Conservation (phyloP, 2,888 invertebrate genomes). For the Ernsta delagoae region DNA sequence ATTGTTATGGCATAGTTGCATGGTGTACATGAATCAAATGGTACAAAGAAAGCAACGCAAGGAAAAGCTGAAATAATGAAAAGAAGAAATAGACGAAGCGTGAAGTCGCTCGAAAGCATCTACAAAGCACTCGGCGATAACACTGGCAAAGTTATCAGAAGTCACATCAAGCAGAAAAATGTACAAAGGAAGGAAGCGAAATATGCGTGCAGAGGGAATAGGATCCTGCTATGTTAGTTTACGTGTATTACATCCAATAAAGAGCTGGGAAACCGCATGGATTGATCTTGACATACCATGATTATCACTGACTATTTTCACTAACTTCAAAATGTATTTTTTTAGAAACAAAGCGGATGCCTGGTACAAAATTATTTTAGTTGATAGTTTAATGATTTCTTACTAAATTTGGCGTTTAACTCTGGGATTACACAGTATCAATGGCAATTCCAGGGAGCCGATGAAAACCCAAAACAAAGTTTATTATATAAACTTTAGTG, state of each 20-base stretch:
- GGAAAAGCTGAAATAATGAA: slow-evolving; percentile 14
- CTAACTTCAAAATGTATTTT: too few species aligned
- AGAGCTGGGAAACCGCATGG: neutral
- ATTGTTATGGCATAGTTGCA: too few species aligned
- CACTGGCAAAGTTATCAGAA: slow-evolving; percentile 25
- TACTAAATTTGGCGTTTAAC: too few species aligned
- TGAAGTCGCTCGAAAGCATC: slow-evolving; percentile 20
- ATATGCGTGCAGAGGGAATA: slow-evolving; percentile 1
- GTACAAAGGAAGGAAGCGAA: slow-evolving; percentile 11
- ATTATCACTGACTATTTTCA: neutral
- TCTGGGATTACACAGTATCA: too few species aligned
- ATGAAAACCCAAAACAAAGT: too few species aligned
- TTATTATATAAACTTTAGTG: too few species aligned
- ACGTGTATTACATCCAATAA: neutral
- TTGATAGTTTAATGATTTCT: too few species aligned
- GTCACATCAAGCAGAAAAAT: slow-evolving; percentile 23
- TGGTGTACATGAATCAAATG: slow-evolving; percentile 27
- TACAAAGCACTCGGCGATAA: slow-evolving; percentile 16
- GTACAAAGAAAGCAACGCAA: slow-evolving; percentile 28
- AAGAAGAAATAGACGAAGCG: slow-evolving; percentile 7
- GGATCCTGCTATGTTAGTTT: neutral
- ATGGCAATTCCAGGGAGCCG: too few species aligned
- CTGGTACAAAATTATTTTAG: too few species aligned
- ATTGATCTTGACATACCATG: neutral
- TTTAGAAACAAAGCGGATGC: too few species aligned